Percentiles rank a stretch among this genome's conserved stretches.
phyloP scores from a whole-genome alignment of 1,140 invertebrate species.

The Pogonomyrmex californicus region DNA sequence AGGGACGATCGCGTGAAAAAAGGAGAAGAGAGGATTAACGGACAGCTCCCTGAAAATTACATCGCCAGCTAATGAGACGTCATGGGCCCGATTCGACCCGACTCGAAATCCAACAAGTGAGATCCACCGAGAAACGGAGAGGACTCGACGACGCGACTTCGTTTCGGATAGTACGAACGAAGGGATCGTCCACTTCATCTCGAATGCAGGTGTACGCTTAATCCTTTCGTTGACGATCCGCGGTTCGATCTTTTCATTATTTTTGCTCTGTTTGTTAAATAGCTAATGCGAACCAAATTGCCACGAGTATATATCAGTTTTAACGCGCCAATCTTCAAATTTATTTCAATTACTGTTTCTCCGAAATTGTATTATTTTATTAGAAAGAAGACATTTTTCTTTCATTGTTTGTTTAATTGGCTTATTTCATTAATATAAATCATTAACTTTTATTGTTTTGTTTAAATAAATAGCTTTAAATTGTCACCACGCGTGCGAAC shows the following conservation, averaged over 20 bases:
- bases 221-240: conserved; percentile 36
- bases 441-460: background rate
- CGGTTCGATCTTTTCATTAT: background rate
- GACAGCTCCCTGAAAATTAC: conserved; percentile 66
- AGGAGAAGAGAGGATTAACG: conserved; percentile 59
- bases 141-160: conserved; percentile 42
- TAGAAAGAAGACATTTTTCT: background rate
- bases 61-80: conserved; percentile 64
- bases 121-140: conserved; percentile 10
- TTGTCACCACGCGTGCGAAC: too few relatives aligned
- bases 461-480: background rate
- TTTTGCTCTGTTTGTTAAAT: conserved; percentile 35
- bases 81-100: conserved; percentile 30
- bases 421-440: background rate
- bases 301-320: conserved; percentile 3
- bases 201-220: conserved; percentile 55
- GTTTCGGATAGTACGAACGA: conserved; percentile 33
- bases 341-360: background rate
- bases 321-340: background rate
- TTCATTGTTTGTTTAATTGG: background rate
- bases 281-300: conserved; percentile 19
- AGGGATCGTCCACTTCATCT: conserved; percentile 28
- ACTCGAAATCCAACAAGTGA: conserved; percentile 37
- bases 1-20: conserved; percentile 56
- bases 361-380: background rate